A percentile compares a stretch with the other conserved stretches of the same genome.
Conservation (phyloP, 2,797 vertebrate genomes). For the Acipenser ruthenus region DNA sequence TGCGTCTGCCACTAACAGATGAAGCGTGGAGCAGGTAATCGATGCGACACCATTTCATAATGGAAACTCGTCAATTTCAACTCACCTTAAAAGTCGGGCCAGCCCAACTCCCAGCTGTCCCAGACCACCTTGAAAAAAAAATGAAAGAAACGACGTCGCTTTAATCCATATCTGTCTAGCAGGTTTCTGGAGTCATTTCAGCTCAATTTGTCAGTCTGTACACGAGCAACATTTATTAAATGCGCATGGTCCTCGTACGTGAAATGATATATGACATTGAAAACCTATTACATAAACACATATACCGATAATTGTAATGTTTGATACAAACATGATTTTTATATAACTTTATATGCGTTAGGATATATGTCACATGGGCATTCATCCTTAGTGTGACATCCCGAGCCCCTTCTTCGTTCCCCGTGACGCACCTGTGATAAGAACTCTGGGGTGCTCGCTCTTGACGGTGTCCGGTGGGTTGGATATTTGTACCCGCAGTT, state of each 20-base stretch:
- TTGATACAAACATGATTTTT: no score
- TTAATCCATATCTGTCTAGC: neutral
- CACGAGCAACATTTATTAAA: no score
- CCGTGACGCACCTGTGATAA: conserved; percentile 54
- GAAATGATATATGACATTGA: no score
- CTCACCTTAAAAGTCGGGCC: conserved; percentile 60
- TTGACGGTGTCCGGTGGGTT: conserved; percentile 27
- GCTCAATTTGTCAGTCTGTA: no score
- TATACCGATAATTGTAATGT: no score
- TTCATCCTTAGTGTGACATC: neutral
- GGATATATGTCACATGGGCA: neutral
- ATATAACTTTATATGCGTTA: no score
- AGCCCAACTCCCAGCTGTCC: conserved; percentile 66
- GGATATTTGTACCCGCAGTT: conserved; percentile 45
- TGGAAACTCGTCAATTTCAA: neutral
- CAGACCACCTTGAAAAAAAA: conserved; percentile 51
- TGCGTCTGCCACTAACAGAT: no score
- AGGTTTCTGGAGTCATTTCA: no score
- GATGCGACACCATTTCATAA: neutral
- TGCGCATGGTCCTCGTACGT: no score
- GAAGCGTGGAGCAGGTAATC: no score
- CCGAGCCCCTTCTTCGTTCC: neutral
- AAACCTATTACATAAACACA: no score
- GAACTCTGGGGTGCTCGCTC: conserved; percentile 48
- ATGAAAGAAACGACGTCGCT: conserved; percentile 5